Evolutionary conservation across 2,113 vertebrate species (phyloP).

Genomic region (Sturnus vulgaris): DNA sequence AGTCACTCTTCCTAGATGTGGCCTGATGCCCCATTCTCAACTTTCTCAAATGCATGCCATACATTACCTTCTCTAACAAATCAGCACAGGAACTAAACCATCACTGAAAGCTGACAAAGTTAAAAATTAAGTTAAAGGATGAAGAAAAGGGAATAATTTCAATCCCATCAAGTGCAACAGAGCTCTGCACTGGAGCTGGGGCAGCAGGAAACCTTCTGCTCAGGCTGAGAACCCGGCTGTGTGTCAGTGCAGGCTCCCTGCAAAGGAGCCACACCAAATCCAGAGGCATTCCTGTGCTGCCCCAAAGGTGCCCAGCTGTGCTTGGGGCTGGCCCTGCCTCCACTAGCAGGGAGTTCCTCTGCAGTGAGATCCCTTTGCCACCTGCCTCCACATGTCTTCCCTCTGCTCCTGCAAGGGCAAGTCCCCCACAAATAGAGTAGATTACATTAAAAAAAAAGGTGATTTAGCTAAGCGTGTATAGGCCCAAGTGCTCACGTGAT

Average conservation of each 20-base stretch:
- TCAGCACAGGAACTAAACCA: neutral
- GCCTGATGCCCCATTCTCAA: neutral
- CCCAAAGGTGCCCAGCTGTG: too few relatives aligned
- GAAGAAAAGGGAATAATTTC: neutral
- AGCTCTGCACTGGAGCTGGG: neutral
- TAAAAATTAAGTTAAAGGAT: neutral
- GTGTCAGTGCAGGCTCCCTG: neutral
- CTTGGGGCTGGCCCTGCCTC: neutral
- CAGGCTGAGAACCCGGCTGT: neutral
- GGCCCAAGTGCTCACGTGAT: neutral
- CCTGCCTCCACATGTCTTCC: neutral
- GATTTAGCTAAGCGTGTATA: neutral
- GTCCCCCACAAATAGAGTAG: neutral
- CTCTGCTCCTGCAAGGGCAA: neutral
- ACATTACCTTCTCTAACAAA: neutral
- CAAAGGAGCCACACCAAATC: neutral
- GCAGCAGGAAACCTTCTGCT: neutral
- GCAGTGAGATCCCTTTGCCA: neutral
- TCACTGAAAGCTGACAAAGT: neutral
- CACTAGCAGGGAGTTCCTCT: neutral
- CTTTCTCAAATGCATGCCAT: neutral
- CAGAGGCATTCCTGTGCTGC: accelerated
- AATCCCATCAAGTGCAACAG: neutral
- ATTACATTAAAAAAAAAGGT: neutral
- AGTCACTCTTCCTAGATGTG: neutral